A percentile compares a stretch with the other conserved stretches of the same genome.
These are phyloP conservation scores for Dolichotis patagonum DNA, from an alignment of 2,113 vertebrate genomes.

Conservation along the genomic window DNA sequence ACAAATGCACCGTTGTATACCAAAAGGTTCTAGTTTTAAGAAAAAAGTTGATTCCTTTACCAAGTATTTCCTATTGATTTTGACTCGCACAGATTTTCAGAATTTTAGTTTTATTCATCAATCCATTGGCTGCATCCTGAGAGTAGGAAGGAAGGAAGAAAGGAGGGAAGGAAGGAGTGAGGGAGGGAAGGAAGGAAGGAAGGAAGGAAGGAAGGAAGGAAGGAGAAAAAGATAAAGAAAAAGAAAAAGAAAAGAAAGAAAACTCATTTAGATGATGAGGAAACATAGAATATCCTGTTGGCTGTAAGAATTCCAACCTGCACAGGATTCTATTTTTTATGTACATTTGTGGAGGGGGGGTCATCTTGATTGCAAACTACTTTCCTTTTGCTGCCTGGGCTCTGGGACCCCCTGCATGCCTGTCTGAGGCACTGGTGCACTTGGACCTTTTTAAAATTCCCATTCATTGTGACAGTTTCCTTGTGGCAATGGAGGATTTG, in stretches of 20 bases:
- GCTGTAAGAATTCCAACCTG: background rate
- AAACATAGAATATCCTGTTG: conserved; percentile 16
- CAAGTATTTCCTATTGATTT: background rate
- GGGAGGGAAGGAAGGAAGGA: conserved; percentile 68
- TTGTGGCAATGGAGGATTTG: conserved; percentile 5
- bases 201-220: conserved; percentile 71
- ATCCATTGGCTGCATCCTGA: conserved; percentile 55
- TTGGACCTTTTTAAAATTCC: conserved; percentile 48
- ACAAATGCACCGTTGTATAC: background rate
- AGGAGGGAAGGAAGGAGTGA: conserved; percentile 61
- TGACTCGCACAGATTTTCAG: background rate
- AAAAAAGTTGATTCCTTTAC: background rate
- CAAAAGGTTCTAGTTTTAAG: background rate
- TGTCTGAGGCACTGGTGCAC: background rate
- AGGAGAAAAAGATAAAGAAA: too few relatives aligned
- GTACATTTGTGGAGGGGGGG: background rate
- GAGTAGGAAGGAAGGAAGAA: conserved; percentile 60
- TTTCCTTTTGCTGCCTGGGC: background rate
- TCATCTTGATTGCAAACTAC: background rate
- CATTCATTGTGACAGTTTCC: conserved; percentile 42
- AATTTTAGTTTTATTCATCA: background rate
- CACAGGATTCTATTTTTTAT: background rate
- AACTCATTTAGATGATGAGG: conserved; percentile 19
- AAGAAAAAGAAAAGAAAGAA: background rate
- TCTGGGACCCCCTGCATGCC: conserved; percentile 12